Percentiles rank a stretch among this genome's conserved stretches.
phyloP scores from a whole-genome alignment of 1,140 invertebrate species.

The Hermetia illucens region DNA sequence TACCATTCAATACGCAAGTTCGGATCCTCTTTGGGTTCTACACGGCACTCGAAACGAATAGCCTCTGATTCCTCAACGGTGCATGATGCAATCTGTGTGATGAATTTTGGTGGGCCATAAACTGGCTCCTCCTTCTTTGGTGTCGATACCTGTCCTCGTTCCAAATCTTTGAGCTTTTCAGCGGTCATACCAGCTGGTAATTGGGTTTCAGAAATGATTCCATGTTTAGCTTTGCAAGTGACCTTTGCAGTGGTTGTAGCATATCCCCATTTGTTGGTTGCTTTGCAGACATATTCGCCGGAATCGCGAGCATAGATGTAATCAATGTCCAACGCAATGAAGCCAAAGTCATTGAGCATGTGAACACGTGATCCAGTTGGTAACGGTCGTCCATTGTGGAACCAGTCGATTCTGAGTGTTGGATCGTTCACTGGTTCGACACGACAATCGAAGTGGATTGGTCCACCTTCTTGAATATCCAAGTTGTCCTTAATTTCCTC shows the following conservation, averaged over 20 bases:
- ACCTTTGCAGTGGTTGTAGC: conserved; percentile 72
- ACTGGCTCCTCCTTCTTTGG: conserved; percentile 49
- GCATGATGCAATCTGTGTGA: conserved; percentile 67
- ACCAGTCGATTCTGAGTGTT: conserved; percentile 87
- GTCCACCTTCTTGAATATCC: conserved; percentile 71
- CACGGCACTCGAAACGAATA: conserved; percentile 85
- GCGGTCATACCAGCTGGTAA: conserved; percentile 83
- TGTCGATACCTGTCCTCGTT: conserved; percentile 62
- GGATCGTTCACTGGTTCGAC: conserved; percentile 78
- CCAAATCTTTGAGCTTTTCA: conserved; percentile 83
- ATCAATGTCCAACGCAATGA: conserved; percentile 74
- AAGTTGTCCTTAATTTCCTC: conserved; percentile 72
- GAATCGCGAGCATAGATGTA: conserved; percentile 73
- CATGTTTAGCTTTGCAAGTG: conserved; percentile 69
- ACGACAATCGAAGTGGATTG: conserved; percentile 82
- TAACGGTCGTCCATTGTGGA: conserved; percentile 78
- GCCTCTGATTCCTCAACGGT: conserved; percentile 79
- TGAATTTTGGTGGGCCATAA: conserved; percentile 60
- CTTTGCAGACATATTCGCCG: conserved; percentile 74
- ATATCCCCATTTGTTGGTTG: conserved; percentile 73
- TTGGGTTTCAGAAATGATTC: conserved; percentile 83
- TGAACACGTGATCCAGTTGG: conserved; percentile 79
- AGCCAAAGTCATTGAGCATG: conserved; percentile 87
- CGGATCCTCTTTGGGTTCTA: conserved; percentile 90
- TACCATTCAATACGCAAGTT: conserved; percentile 87